These are phyloP conservation scores for Epinotia nisella DNA, from an alignment of 2,888 invertebrate genomes.

Conservation along the genomic window DNA sequence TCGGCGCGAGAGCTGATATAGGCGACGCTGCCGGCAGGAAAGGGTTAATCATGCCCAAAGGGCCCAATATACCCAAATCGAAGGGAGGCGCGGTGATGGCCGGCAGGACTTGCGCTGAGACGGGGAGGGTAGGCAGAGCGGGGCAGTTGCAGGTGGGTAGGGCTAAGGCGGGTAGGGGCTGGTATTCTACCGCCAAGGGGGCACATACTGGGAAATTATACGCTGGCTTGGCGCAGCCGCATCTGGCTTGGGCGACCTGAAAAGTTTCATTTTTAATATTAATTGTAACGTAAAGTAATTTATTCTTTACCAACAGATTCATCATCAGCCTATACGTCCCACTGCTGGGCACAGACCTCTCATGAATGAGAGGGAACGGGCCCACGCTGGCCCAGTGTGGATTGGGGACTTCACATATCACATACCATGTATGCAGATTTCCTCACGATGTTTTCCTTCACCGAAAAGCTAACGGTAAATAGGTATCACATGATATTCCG, in stretches of 20 bases:
- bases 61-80: neutral
- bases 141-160: slow-evolving; percentile 35
- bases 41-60: slow-evolving; percentile 52
- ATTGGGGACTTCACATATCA: no score
- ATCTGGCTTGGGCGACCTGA: slow-evolving; percentile 26
- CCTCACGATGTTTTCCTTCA: no score
- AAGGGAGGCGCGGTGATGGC: slow-evolving; percentile 1
- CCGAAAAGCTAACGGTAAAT: no score
- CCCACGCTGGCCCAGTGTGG: no score
- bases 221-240: neutral
- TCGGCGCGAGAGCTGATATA: slow-evolving; percentile 57
- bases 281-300: no score
- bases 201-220: neutral
- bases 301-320: no score
- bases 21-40: slow-evolving; percentile 65
- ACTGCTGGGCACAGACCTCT: no score
- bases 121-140: slow-evolving; percentile 12
- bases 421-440: no score
- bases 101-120: slow-evolving; percentile 2
- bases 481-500: no score
- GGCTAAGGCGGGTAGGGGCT: neutral
- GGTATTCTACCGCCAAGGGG: neutral
- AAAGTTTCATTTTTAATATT: neutral
- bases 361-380: no score
- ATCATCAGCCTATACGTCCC: no score